Evolutionary conservation across 2,888 invertebrate genomes (phyloP), one percentile per base, ranked within the genome.

Genomic region (Metalampra italica): DNA sequence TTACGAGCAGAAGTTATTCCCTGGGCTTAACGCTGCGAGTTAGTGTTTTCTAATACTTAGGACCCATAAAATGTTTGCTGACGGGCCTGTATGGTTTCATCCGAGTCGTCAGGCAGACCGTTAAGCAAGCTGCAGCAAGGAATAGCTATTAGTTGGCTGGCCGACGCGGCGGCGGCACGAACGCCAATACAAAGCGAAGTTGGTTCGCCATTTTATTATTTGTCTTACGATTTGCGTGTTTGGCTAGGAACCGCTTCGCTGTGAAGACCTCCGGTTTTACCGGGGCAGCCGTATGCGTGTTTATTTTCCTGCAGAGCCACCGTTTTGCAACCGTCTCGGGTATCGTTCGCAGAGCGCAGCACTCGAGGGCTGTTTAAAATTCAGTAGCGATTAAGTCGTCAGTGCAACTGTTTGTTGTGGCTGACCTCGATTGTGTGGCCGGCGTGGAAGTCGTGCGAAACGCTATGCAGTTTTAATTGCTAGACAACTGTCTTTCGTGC

Each of bases 161-260:
- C 59, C 60, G 63, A 64, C 65, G 68, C 68, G 70, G 68, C 66
- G 60, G 68, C 62, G 64, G 71, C 73, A 22, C 22, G 22, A 22
- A 2, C 22, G 22, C 2, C 2, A 22, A 73, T 67, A 75, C 79
- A 75, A 78, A 77, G 73, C 66, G 60, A 56, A 70, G 67, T 72
- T 78, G 78, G 68, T 57, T 64, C 58, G 70, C 70, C 64, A 67
- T 74, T 74, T 75, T 74, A 72, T 75, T 88, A 78, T 88, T 88
- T 88, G 76, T 68, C 70, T 73, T 71, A 78, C 85, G 84, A 88
- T 87, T 82, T 84, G 75, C 78, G 64, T 80, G 73, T 86, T 86
- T 85, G 75, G 60, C 73, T 78, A 84, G 87, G 82, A 84, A 77
- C 74, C 65, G 77, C 76, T 86, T 79, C 73, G 76, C 71, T 71